Conservation (phyloP, 1,140 invertebrate genomes). For the Pemphigus obesinymphae region DNA sequence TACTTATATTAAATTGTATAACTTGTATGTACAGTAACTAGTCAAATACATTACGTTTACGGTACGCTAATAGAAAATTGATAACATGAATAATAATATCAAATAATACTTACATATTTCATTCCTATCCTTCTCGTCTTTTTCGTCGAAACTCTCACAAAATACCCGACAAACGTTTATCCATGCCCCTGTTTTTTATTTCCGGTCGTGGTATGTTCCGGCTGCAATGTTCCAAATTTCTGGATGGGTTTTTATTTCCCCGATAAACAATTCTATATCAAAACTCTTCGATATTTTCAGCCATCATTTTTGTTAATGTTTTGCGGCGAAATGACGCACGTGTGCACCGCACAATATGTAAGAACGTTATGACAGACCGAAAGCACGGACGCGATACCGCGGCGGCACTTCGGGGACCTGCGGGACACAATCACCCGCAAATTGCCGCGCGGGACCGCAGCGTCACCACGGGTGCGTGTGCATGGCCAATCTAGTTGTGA, state of each 20-base stretch:
- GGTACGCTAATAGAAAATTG: too few species aligned
- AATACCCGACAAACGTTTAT: background rate
- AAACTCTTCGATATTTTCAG: too few species aligned
- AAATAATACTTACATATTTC: background rate
- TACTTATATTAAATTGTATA: background rate
- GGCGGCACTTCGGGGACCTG: background rate
- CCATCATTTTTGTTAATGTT: too few species aligned
- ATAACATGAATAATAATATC: background rate
- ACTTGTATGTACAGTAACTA: too few species aligned
- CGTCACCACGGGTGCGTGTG: background rate
- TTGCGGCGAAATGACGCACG: too few species aligned
- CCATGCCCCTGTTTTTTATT: background rate
- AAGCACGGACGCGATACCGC: background rate
- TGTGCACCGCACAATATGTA: too few species aligned
- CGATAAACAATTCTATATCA: background rate
- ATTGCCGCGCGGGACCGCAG: background rate
- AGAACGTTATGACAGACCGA: background rate
- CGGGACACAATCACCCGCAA: background rate
- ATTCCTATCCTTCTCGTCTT: background rate
- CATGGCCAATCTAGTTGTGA: too few species aligned
- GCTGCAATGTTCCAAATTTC: too few species aligned
- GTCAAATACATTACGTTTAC: too few species aligned
- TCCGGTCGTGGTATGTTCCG: background rate
- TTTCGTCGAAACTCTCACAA: background rate
- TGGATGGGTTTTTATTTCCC: background rate